These are phyloP conservation scores for Oscheius sp. DNA, from an alignment of 2,888 invertebrate genomes.

Conservation along the genomic window DNA sequence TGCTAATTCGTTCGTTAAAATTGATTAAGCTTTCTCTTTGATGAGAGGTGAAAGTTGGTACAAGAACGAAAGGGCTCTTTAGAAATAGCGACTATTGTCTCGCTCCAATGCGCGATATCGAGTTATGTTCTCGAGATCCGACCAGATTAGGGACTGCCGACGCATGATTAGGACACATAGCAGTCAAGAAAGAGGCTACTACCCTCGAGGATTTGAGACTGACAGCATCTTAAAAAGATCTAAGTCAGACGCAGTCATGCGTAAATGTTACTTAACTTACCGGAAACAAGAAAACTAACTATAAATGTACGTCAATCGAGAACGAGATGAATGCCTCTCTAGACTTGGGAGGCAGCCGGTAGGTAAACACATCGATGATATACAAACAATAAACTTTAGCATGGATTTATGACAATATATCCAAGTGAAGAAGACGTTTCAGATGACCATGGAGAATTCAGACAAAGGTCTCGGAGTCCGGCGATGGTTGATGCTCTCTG, in stretches of 20 bases:
- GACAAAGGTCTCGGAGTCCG: too few relatives aligned
- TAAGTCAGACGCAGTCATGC: slow-evolving; percentile 2
- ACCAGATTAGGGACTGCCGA: slow-evolving; percentile 31
- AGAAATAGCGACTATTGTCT: slow-evolving; percentile 28
- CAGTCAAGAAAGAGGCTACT: slow-evolving; percentile 16
- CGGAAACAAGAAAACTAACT: slow-evolving; percentile 16
- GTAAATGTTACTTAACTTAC: slow-evolving; percentile 16
- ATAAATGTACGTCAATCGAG: neutral
- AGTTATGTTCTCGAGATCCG: slow-evolving; percentile 32
- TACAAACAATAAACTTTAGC: too few relatives aligned
- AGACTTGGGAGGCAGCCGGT: too few relatives aligned
- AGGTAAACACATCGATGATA: too few relatives aligned
- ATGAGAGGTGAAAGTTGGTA: neutral
- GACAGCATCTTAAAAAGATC: slow-evolving; percentile 16
- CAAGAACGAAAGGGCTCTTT: neutral
- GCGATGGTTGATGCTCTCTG: neutral
- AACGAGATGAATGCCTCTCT: neutral
- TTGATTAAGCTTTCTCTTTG: neutral
- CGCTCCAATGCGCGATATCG: slow-evolving; percentile 22
- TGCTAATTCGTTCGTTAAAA: neutral
- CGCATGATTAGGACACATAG: slow-evolving; percentile 25
- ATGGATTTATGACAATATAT: too few relatives aligned
- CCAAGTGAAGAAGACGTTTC: too few relatives aligned
- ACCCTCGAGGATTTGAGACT: slow-evolving; percentile 24
- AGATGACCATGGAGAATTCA: too few relatives aligned